Evolutionary conservation across 92 coral and sea anemone species (phyloP).

Genomic region (Parazoanthus darwini): DNA sequence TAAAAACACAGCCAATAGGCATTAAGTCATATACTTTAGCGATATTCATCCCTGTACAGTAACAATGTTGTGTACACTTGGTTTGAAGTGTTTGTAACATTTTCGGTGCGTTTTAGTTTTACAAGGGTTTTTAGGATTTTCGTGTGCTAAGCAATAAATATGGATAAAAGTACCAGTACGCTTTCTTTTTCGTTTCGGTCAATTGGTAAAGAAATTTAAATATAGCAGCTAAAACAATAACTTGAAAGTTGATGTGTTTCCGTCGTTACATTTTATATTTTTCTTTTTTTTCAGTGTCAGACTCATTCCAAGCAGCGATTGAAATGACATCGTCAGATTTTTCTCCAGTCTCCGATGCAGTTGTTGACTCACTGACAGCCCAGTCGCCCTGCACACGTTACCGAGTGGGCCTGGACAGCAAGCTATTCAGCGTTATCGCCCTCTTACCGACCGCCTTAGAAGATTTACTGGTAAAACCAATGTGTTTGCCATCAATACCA

Average conservation of each 20-base stretch:
- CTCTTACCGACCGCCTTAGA: slow-evolving; percentile 22
- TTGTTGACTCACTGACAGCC: slow-evolving; percentile 54
- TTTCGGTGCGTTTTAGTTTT: too few species aligned
- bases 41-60: too few species aligned
- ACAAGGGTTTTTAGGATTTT: too few species aligned
- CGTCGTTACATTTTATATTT: background rate
- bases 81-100: too few species aligned
- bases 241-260: background rate
- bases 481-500: slow-evolving; percentile 11
- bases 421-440: slow-evolving; percentile 9
- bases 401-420: slow-evolving; percentile 52
- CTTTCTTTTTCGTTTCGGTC: too few species aligned
- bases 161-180: too few species aligned
- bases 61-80: too few species aligned
- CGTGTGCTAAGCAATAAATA: too few species aligned
- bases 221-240: background rate
- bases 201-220: too few species aligned
- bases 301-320: slow-evolving; percentile 37
- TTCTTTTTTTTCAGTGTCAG: slow-evolving; percentile 22
- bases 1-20: too few species aligned
- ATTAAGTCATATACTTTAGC: too few species aligned
- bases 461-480: slow-evolving; percentile 13
- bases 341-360: slow-evolving; percentile 43
- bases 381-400: slow-evolving; percentile 44
- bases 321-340: slow-evolving; percentile 33